phyloP scores from a whole-genome alignment of 2,888 invertebrate species.

The Trachelus iudaicus region DNA sequence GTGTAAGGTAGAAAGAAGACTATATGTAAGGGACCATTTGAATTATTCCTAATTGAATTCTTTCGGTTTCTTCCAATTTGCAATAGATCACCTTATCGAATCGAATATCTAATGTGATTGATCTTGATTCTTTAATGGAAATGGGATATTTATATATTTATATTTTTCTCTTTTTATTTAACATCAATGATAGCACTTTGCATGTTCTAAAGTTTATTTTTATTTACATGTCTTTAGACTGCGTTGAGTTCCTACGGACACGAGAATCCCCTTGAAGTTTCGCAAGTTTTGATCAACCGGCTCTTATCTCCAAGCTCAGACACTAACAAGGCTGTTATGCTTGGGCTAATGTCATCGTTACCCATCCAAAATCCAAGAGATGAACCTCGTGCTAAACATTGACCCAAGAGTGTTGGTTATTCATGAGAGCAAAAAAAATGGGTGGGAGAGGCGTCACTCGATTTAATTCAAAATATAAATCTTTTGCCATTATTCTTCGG shows the following conservation, averaged over 20 bases:
- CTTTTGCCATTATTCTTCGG: neutral
- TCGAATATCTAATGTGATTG: neutral
- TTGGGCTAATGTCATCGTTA: neutral
- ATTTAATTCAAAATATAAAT: neutral
- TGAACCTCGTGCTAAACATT: neutral
- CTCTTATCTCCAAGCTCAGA: neutral
- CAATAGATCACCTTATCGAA: neutral
- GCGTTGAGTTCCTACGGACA: neutral
- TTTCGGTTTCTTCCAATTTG: neutral
- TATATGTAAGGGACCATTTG: neutral
- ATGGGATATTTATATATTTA: neutral
- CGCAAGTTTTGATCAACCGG: neutral
- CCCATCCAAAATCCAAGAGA: neutral
- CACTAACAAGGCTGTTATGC: neutral
- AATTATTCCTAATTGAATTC: neutral
- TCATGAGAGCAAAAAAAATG: neutral
- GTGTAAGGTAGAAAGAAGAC: neutral
- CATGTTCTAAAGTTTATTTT: neutral
- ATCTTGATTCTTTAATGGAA: neutral
- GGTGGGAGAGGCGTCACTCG: neutral
- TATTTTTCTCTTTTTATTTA: neutral
- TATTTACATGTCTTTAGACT: neutral
- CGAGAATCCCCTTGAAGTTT: neutral
- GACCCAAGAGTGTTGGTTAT: neutral
- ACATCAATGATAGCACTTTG: no score